These are phyloP conservation scores for Fragum whitleyi DNA, from an alignment of 2,888 invertebrate genomes.

Conservation along the genomic window DNA sequence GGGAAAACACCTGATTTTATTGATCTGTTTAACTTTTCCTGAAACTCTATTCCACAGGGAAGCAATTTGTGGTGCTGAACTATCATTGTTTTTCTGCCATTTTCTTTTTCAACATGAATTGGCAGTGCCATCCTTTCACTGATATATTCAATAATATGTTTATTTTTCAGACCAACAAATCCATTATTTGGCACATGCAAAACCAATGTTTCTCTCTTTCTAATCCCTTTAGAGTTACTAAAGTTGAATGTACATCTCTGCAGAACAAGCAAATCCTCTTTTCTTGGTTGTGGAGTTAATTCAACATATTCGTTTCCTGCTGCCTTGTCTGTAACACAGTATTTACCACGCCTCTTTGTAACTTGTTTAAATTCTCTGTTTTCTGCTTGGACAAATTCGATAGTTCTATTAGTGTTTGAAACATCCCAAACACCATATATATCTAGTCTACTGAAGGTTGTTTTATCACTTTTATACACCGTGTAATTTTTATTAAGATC, in stretches of 20 bases:
- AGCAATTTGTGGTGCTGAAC: not conserved
- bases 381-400: not conserved
- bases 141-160: conserved; percentile 7
- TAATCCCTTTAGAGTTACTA: not conserved
- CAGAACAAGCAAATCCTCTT: not conserved
- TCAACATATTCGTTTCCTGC: not conserved
- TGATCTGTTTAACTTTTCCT: not conserved
- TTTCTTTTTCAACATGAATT: not conserved
- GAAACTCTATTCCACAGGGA: not conserved
- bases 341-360: not conserved
- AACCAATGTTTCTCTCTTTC: conserved; percentile 5
- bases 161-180: not conserved
- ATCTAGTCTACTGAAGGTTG: not conserved
- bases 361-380: not conserved
- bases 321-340: not conserved
- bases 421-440: not conserved
- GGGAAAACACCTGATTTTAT: not conserved
- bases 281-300: conserved; percentile 2
- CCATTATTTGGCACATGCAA: not conserved
- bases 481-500: conserved; percentile 6
- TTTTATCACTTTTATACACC: not conserved
- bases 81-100: conserved; percentile 3
- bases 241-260: conserved; percentile 9
- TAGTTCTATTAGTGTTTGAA: not conserved
- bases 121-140: not conserved